Evolutionary conservation across 2,113 vertebrate species (phyloP), one percentile per base, ranked within the genome.

Genomic region (Garra rufa): DNA sequence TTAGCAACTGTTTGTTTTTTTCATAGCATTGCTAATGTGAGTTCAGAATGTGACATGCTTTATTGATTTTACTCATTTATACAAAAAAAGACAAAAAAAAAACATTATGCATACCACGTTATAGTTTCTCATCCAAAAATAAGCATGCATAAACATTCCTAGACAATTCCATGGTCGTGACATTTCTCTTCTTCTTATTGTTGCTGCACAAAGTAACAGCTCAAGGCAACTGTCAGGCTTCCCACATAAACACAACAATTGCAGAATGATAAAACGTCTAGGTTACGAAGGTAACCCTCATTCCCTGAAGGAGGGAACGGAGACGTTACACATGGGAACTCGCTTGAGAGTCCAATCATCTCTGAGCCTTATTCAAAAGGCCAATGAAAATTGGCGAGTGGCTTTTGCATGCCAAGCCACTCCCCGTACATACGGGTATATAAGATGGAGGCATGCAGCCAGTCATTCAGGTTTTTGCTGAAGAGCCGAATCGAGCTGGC

Each of bases 221-320:
- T 78, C 83, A 84, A 78, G 61, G 75, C 83, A 57, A 59, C 74
- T 78, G 61, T 84, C 83, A 69, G 74, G 21, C 80, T 70, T 70
- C 80, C 80, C 80, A 70, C 80, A 81, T 81, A 81, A 81, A 81
- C 9, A 71, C 30, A 71, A 50, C 50, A 24, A 70, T 26, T 26
- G 13, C 80, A 70, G 28, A 70, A 70, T 70, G 28, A 82, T 70
- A 70, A 82, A 82, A 82, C 59, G n/a, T n/a, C n/a, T n/a, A n/a
- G n/a, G n/a, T n/a, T n/a, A n/a, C n/a, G n/a, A n/a, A n/a, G n/a
- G n/a, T n/a, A n/a, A n/a, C n/a, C n/a, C n/a, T n/a, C n/a, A n/a
- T n/a, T n/a, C n/a, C n/a, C n/a, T n/a, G n/a, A n/a, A n/a, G n/a
- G n/a, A n/a, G n/a, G n/a, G n/a, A n/a, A n/a, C n/a, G n/a, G n/a